Percentiles rank a stretch among this genome's conserved stretches.
These are phyloP conservation scores for Drosophila ficusphila DNA, from an alignment of 1,140 invertebrate genomes.

Conservation along the genomic window DNA sequence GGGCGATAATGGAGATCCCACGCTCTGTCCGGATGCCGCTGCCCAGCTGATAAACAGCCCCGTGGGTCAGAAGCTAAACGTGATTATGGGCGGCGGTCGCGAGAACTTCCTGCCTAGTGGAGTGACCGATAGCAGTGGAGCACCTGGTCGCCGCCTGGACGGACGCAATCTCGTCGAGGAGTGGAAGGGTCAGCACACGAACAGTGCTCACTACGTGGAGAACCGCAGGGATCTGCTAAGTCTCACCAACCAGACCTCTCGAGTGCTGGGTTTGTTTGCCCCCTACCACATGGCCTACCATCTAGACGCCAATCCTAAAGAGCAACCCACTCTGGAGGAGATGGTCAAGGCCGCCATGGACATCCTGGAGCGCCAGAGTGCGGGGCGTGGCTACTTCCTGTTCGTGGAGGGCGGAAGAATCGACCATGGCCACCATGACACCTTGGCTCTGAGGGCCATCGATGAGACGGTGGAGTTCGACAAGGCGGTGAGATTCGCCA, in stretches of 20 bases:
- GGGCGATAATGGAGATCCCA: slow-evolving; percentile 58
- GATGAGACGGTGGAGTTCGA: slow-evolving; percentile 89
- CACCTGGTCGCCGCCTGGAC: slow-evolving; percentile 86
- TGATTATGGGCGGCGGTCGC: slow-evolving; percentile 91
- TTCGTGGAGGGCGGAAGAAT: slow-evolving; percentile 89
- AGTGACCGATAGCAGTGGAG: slow-evolving; percentile 69
- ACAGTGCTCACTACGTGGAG: slow-evolving; percentile 87
- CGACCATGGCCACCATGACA: slow-evolving; percentile 90
- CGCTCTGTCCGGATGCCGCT: slow-evolving; percentile 89
- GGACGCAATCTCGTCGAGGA: slow-evolving; percentile 90
- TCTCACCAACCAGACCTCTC: slow-evolving; percentile 83
- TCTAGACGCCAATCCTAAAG: slow-evolving; percentile 86
- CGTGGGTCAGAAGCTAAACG: slow-evolving; percentile 87
- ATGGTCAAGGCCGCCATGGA: slow-evolving; percentile 91
- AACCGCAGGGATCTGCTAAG: slow-evolving; percentile 85
- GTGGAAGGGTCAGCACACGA: slow-evolving; percentile 85
- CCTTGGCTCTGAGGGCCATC: slow-evolving; percentile 87
- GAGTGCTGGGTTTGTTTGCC: slow-evolving; percentile 85
- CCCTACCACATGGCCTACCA: slow-evolving; percentile 86
- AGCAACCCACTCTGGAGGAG: slow-evolving; percentile 89
- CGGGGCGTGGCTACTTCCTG: slow-evolving; percentile 89
- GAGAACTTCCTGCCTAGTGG: slow-evolving; percentile 87
- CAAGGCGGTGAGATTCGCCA: slow-evolving; percentile 87
- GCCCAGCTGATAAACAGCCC: slow-evolving; percentile 89
- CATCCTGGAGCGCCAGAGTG: slow-evolving; percentile 87